Evolutionary conservation across 2,113 vertebrate genomes (phyloP).

Genomic region (Dipodomys ordii): DNA sequence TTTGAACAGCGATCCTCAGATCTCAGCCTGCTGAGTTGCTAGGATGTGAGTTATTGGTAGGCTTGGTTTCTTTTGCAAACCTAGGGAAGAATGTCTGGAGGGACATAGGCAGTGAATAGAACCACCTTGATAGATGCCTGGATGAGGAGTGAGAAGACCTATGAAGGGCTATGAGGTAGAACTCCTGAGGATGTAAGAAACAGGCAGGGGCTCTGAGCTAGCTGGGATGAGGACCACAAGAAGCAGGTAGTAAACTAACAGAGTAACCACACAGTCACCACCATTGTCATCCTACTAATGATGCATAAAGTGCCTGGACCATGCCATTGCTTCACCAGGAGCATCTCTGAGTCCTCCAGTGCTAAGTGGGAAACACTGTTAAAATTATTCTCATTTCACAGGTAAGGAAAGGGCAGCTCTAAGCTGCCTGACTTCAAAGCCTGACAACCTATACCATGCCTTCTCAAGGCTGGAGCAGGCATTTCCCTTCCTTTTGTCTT

Average conservation of each 20-base stretch:
- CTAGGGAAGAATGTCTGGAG: fast-evolving
- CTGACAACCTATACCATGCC: background rate
- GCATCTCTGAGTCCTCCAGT: background rate
- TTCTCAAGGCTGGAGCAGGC: background rate
- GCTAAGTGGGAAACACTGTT: fast-evolving
- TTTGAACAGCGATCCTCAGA: too few species aligned
- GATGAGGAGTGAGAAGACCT: background rate
- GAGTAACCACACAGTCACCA: background rate
- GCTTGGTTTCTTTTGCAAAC: background rate
- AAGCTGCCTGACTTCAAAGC: background rate
- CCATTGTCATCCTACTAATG: fast-evolving
- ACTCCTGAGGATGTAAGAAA: background rate
- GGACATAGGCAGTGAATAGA: fast-evolving
- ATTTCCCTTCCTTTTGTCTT: background rate
- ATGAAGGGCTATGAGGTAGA: too few species aligned
- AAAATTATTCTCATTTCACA: background rate
- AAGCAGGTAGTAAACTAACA: too few species aligned
- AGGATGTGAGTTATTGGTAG: too few species aligned
- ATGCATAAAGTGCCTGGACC: fast-evolving
- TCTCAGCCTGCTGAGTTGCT: too few species aligned
- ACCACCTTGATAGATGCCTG: fast-evolving
- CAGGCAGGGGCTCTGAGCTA: too few species aligned
- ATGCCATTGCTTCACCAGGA: background rate
- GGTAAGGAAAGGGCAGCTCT: background rate
- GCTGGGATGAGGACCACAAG: background rate